These are phyloP conservation scores for Cyprinodon tularosa DNA, from an alignment of 2,113 vertebrate genomes.

Conservation along the genomic window DNA sequence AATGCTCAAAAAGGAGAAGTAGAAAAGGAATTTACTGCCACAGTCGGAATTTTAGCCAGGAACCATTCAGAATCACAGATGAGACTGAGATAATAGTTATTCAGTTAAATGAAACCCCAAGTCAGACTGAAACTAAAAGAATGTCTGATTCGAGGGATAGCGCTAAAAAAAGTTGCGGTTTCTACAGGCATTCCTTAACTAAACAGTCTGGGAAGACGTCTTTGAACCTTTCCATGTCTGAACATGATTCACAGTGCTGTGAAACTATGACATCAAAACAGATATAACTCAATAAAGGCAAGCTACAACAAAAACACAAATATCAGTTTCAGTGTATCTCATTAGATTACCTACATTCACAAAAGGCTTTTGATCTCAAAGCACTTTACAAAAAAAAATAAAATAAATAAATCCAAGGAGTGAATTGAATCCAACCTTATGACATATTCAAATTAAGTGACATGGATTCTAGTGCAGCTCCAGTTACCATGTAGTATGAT, in stretches of 20 bases:
- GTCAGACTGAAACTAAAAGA: conserved; percentile 9
- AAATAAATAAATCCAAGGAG: neutral
- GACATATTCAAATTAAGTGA: neutral
- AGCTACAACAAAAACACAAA: neutral
- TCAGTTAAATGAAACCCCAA: neutral
- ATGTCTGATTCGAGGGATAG: neutral
- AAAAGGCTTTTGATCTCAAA: neutral
- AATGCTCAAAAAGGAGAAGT: neutral
- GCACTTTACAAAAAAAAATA: neutral
- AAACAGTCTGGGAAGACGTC: neutral
- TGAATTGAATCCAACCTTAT: neutral
- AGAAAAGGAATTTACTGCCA: neutral
- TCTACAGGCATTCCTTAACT: too few relatives aligned
- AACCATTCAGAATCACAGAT: neutral
- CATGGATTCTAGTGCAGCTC: neutral
- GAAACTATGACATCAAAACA: neutral
- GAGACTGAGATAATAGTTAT: too few relatives aligned
- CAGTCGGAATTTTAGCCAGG: neutral
- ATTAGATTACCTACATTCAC: neutral
- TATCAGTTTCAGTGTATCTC: neutral
- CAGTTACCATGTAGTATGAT: neutral
- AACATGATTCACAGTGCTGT: neutral
- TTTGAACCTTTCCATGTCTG: neutral
- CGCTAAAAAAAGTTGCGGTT: too few relatives aligned
- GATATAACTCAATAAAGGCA: neutral